Conservation (phyloP, 2,797 vertebrate species). For the Serranus cabrilla region DNA sequence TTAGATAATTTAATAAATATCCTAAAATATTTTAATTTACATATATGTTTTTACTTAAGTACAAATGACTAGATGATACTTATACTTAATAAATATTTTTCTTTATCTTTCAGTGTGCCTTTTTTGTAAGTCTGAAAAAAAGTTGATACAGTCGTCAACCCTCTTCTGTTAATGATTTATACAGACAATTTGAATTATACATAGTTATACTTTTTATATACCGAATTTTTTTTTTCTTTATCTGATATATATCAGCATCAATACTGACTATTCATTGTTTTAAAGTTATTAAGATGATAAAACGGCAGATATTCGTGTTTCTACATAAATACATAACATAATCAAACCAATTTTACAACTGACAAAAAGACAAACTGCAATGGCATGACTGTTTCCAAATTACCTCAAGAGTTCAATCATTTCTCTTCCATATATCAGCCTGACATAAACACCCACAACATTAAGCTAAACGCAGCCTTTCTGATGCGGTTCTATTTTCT, state of each 20-base stretch:
- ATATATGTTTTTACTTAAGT: not conserved
- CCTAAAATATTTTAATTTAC: not conserved
- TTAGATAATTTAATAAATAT: not conserved
- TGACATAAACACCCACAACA: not conserved
- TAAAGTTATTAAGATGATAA: too few species aligned
- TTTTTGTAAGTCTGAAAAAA: not conserved
- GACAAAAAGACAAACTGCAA: not conserved
- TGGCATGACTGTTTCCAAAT: not conserved
- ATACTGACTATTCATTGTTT: too few species aligned
- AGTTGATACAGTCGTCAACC: not conserved
- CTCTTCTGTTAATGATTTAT: not conserved
- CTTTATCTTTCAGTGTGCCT: not conserved
- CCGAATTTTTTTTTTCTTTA: too few species aligned
- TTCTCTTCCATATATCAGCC: not conserved
- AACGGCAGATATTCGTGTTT: too few species aligned
- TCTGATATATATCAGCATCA: too few species aligned
- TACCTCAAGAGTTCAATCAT: not conserved
- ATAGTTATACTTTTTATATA: not conserved
- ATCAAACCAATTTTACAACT: not conserved
- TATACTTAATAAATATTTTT: not conserved
- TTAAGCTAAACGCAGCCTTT: not conserved
- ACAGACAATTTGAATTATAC: not conserved
- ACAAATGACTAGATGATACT: too few species aligned
- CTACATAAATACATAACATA: too few species aligned
- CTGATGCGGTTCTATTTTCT: not conserved